These are phyloP conservation scores for Pogonognathellus flavescens DNA, from an alignment of 1,140 invertebrate species.

Conservation along the genomic window DNA sequence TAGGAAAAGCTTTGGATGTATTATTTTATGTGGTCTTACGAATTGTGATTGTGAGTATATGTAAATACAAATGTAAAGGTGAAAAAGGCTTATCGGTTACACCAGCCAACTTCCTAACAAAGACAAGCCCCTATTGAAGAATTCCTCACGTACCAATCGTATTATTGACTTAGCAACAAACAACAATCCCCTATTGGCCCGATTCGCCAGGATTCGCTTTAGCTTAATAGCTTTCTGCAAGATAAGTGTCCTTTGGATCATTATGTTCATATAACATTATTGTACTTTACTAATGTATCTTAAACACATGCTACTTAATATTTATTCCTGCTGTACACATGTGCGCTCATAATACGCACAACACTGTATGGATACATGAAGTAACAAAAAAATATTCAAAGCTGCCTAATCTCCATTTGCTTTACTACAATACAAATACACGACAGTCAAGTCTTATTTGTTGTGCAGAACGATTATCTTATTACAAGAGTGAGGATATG, in stretches of 20 bases:
- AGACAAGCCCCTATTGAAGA: background rate
- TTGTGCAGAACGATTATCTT: no score
- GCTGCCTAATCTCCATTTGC: conserved; percentile 26
- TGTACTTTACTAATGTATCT: background rate
- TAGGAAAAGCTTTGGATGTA: no score
- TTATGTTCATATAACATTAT: no score
- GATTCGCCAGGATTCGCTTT: background rate
- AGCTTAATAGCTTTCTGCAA: background rate
- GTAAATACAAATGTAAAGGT: conserved; percentile 35
- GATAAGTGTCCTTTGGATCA: background rate
- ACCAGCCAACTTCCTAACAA: conserved; percentile 23
- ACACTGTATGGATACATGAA: background rate
- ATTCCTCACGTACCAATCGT: background rate
- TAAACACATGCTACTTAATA: background rate
- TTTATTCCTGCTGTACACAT: background rate
- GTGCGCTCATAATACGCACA: background rate
- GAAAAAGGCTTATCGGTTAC: conserved; percentile 28
- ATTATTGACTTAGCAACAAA: conserved; percentile 28
- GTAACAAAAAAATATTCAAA: conserved; percentile 8
- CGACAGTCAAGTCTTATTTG: no score
- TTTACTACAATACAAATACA: background rate
- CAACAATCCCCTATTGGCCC: conserved; percentile 11
- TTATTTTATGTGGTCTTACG: no score
- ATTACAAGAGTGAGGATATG: no score
- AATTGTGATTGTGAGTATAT: no score